Evolutionary conservation across 2,888 invertebrate genomes (phyloP), one percentile per base, ranked within the genome.

Genomic region (Petrolisthes manimaculis): DNA sequence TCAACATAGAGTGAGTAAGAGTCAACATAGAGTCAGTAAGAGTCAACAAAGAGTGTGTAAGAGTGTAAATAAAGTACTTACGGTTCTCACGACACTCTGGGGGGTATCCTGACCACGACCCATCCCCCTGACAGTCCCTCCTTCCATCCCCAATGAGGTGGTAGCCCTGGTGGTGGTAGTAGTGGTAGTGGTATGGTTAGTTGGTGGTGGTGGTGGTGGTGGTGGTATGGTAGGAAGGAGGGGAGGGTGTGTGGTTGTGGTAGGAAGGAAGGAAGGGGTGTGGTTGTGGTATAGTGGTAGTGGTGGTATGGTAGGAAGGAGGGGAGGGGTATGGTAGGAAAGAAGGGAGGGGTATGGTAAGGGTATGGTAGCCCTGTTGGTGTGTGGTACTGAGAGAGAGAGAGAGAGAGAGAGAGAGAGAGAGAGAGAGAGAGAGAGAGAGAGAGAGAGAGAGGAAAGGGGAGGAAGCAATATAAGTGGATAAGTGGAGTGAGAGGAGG

Each of bases 111-210:
- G 91, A 89, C 94, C 94, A 94, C 91, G 96, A 95, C 51, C 98
- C 97, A 93, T 99, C 98, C 0, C 98, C 97, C 92, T 97, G 96
- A 93, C 99, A 99, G 90, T 97, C 94, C 91, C 99, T 95, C 3
- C 97, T 98, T 18, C 96, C 95, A 91, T 97, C 97, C 0, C 99
- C 99, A 14, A 97, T 95, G 89, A 99, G 95, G 86, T 96, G 96
- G 94, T 96, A 99, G 6, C 99, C 98, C 91, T 91, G 85, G 14
- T 61, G 14, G 61, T 12, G 61, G 61, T 61, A 14, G 14, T 12
- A 61, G 8, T 12, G 61, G 61, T 12, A 14, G 8, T 8, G 61
- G 61, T 8, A 61, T 8, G 14, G 61, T 12, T 61, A 14, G 0
- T 12, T 8, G 61, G 61, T 8, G 61, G 14, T 8, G 61, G 61